phyloP scores from a whole-genome alignment of 2,113 vertebrate species.

The Solea solea region DNA sequence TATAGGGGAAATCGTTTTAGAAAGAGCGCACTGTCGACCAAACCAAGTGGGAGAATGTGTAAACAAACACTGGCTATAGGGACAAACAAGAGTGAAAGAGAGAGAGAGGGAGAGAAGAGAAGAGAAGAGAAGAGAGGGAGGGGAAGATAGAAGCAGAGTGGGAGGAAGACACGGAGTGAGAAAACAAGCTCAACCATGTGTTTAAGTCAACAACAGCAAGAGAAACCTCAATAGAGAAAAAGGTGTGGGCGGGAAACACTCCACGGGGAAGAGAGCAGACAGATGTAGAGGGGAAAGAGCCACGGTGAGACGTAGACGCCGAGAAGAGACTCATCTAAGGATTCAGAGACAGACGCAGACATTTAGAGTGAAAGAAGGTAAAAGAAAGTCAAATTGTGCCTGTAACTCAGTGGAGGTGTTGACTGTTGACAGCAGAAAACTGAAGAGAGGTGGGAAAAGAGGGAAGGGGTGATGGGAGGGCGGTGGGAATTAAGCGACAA shows the following conservation, averaged over 20 bases:
- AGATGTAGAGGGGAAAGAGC: conserved; percentile 60
- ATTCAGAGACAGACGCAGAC: neutral
- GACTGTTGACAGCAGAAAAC: conserved; percentile 44
- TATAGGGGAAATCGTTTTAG: conserved; percentile 66
- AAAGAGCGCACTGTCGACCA: conserved; percentile 62
- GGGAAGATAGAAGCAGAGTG: conserved; percentile 59
- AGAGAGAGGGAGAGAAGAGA: conserved; percentile 19
- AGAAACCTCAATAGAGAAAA: conserved; percentile 71
- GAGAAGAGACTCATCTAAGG: conserved; percentile 5
- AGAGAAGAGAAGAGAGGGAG: conserved; percentile 38
- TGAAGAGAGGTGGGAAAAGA: conserved; percentile 21
- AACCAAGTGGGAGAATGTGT: conserved; percentile 65
- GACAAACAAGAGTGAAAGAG: conserved; percentile 52
- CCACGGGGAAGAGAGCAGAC: conserved; percentile 61
- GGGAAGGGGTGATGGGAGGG: conserved; percentile 44
- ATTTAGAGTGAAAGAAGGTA: conserved; percentile 10
- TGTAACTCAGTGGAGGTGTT: conserved; percentile 17
- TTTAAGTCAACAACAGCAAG: conserved; percentile 75
- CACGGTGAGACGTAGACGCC: conserved; percentile 40
- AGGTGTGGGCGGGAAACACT: conserved; percentile 74
- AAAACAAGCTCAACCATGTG: conserved; percentile 77
- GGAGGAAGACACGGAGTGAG: conserved; percentile 65
- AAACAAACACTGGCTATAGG: conserved; percentile 71
- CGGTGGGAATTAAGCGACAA: conserved; percentile 72
- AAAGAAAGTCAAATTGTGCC: conserved; percentile 19